Evolutionary conservation across 1,140 invertebrate species (phyloP).

Genomic region (Drosophila nebulosa): DNA sequence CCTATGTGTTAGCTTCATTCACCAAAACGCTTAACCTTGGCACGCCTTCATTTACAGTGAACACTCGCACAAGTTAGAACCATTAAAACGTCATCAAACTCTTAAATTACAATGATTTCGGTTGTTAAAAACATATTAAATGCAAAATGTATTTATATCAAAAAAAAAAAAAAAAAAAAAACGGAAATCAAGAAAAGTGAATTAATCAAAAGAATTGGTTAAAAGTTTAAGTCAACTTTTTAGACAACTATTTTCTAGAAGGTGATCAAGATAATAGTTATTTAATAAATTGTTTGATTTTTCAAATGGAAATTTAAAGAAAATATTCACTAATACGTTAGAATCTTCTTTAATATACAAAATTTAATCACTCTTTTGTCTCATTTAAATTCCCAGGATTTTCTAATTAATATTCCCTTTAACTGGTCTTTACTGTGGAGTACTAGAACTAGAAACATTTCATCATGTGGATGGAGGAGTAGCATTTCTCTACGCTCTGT

Average conservation of each 20-base stretch:
- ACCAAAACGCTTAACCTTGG: constrained; percentile 60
- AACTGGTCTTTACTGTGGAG: background rate
- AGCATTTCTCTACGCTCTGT: constrained; percentile 1
- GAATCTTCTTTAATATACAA: no score
- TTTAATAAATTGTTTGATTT: no score
- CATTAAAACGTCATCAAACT: background rate
- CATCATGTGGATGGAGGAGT: background rate
- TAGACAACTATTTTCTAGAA: no score
- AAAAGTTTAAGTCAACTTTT: no score
- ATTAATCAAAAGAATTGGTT: background rate
- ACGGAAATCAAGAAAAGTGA: background rate
- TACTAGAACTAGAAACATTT: background rate
- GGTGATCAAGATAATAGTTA: no score
- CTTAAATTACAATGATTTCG: background rate
- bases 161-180: background rate
- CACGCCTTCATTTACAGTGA: constrained; percentile 34
- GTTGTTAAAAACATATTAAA: background rate
- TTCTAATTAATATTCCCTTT: background rate
- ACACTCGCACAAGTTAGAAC: background rate
- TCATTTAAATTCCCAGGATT: background rate
- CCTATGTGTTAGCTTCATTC: constrained; percentile 14
- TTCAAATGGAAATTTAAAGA: no score
- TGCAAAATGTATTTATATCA: no score
- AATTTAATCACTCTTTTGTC: no score
- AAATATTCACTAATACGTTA: no score